Base-by-base conservation (phyloP, 1,140 invertebrate genomes). In the Hycleus phaleratus region DNA sequence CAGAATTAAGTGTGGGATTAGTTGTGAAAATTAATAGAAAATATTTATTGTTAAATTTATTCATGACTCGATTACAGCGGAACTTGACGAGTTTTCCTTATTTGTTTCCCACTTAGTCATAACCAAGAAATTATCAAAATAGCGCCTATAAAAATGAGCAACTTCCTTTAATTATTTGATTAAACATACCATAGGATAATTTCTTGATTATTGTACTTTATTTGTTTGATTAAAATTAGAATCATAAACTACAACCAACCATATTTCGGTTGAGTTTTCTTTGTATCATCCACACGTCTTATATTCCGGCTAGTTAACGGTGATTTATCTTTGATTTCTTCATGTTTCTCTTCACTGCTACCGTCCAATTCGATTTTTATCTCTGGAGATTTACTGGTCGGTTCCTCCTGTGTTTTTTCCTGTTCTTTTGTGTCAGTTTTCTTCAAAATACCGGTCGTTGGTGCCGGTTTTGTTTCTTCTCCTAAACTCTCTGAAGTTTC, bases 281-380 rank as follows among this genome's bases (percentile, higher is more conserved):
- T 53, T 6, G 38, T 40, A 39, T 58, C 56, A 39, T 56, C 43
- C 18, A 66, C 52, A 26, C 61, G 46, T 45, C 59, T 59, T 25
- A 66, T 66, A 49, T 63, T 66, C 59, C 59, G 51, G 8, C 45
- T 47, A 8, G 56, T 25, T 40, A 66, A 11, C 24, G 64, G 64
- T 25, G 59, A 52, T 9, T 49, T 40, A 6, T 42, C 51, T 12
- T 57, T 25, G 18, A 25, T 49, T 12, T 42, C 25, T 38, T 49
- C 47, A 18, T 18, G 10, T 49, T 42, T 56, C 48, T 43, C 32
- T 42, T n/a, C 18, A 9, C 38, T 3, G 38, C 4, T 7, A n/a
- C 18, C 18, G 7, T 25, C 49, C 39, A 4, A 7, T 6, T 38
- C 12, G 9, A 38, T 12, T n/a, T 38, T 11, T 4, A 38, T 12